Conservation (phyloP, 2,113 vertebrate genomes). For the Mus musculus region GRCm39 chr7:142185501-142186000, state of each 20-base stretch:
- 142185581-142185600: neutral
- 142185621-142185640: neutral
- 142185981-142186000: too few relatives aligned
- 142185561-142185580: neutral
- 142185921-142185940: neutral
- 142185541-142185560: neutral
- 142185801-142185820: neutral
- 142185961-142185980: fast-evolving
- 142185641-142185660: too few relatives aligned
- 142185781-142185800: too few relatives aligned
- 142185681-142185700: neutral
- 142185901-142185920: neutral
- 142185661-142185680: neutral
- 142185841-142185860: neutral
- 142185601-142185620: neutral
- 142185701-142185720: neutral
- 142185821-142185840: neutral
- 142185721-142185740: too few relatives aligned
- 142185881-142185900: neutral
- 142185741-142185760: neutral
- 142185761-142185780: too few relatives aligned
- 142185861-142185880: neutral
- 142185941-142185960: neutral
- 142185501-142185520: neutral
- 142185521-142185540: neutral